Percentiles rank a stretch among this genome's conserved stretches.
Evolutionary conservation across 2,113 vertebrate genomes (phyloP).

Genomic region (Carassius gibelio): DNA sequence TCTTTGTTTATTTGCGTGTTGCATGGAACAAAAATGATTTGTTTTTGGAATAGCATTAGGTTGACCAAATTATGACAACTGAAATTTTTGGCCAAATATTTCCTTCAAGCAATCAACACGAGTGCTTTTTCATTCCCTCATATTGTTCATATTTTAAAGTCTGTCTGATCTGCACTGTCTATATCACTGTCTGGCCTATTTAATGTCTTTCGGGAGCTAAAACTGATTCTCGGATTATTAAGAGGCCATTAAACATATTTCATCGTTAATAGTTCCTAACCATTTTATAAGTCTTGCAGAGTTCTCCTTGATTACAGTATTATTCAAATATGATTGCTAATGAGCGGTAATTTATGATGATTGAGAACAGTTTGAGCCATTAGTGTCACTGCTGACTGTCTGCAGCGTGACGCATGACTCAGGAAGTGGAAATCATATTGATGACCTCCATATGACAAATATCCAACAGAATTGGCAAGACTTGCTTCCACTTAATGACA

Average conservation of each 20-base stretch:
- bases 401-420: conserved; percentile 41
- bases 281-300: conserved; percentile 59
- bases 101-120: background rate
- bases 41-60: background rate
- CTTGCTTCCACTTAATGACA: background rate
- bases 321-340: conserved; percentile 71
- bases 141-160: background rate
- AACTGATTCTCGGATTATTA: background rate
- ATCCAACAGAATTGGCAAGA: conserved; percentile 3
- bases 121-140: background rate
- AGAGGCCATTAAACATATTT: conserved; percentile 13
- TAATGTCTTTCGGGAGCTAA: background rate
- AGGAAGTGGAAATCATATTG: conserved; percentile 62
- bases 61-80: background rate
- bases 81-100: background rate
- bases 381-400: conserved; percentile 60
- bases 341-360: conserved; percentile 65
- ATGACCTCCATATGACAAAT: conserved; percentile 54
- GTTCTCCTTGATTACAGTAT: conserved; percentile 61
- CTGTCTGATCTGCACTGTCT: background rate
- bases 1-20: background rate
- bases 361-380: conserved; percentile 62
- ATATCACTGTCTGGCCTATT: background rate
- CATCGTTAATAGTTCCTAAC: conserved; percentile 55
- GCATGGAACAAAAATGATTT: background rate